Base-by-base conservation (phyloP, 37 sponge, comb jelly and placozoan species). In the Hexactinellida sp. region DNA sequence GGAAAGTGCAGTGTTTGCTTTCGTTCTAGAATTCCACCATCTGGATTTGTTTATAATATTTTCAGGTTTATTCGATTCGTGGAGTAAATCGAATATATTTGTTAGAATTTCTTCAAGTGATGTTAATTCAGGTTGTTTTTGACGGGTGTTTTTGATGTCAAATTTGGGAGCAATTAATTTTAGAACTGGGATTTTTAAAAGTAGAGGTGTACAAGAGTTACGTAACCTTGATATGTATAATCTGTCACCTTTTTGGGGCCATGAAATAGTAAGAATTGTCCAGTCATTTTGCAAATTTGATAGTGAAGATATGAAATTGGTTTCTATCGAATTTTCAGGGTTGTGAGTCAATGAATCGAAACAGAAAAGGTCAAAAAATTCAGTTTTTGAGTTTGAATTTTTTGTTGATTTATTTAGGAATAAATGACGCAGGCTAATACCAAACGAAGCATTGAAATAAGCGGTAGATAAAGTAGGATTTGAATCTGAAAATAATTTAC, bases 371-470 rank as follows among this genome's bases (percentile, higher is more conserved):
- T 63, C 76, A 63, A 63, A 63, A 63, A 3, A 63, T 3, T n/a
- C 30, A n/a, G 3, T 3, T 63, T 63, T 63, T 21, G 52, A 47
- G 9, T 19, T 16, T 47, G 52, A 47, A 47, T 47, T 9, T 16
- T 63, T n/a, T 41, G 5, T 5, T 16, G 47, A 41, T 41, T 41
- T 41, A n/a, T 63, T 63, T 28, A 63, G 3, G 76, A n/a, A 10
- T 63, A 63, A 63, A 63, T 63, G 76, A 25, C 76, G 21, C 34
- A 63, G 13, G 13, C 30, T 63, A 10, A 63, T 10, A 63, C 76
- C 76, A 63, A 63, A 63, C 3, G 76, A 7, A 21, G 34, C 76
- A n/a, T 63, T 63, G 76, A 63, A 63, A 63, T 63, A 63, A 63
- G 30, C 30, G 5, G 32, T n/a, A 32, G 76, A 63, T 25, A 63